Evolutionary conservation across 37 sponge, comb jelly and placozoan species (phyloP).

Genomic region (Chondrilla cf. caribensis): DNA sequence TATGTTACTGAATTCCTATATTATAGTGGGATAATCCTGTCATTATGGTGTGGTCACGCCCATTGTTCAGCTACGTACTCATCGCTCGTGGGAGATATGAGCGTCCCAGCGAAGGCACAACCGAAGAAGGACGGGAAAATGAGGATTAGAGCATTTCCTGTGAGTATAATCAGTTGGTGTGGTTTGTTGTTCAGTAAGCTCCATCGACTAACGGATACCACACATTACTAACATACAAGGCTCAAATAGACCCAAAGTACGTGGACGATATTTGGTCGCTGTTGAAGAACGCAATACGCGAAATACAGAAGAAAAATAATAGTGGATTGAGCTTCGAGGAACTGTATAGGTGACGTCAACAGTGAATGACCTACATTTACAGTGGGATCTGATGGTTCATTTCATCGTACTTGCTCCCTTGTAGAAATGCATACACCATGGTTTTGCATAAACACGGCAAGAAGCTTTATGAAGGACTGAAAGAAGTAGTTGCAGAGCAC

Average conservation of each 20-base stretch:
- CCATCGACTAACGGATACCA: too few relatives aligned
- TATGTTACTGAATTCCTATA: too few relatives aligned
- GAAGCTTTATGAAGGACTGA: slow-evolving; percentile 76
- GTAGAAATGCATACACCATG: slow-evolving; percentile 97
- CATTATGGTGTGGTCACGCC: background rate
- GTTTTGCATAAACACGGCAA: slow-evolving; percentile 98
- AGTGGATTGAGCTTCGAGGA: slow-evolving; percentile 99
- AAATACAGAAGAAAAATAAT: slow-evolving; percentile 99
- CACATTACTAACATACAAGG: slow-evolving; percentile 38
- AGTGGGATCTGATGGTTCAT: too few relatives aligned
- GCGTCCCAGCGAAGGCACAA: background rate
- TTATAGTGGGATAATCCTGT: too few relatives aligned
- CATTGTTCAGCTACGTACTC: background rate
- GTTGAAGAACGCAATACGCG: slow-evolving; percentile 92
- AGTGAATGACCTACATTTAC: background rate
- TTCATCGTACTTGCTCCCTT: background rate
- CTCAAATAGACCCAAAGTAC: slow-evolving; percentile 94
- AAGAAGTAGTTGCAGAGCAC: slow-evolving; percentile 90
- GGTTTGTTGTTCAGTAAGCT: too few relatives aligned
- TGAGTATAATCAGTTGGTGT: too few relatives aligned
- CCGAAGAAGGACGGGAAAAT: slow-evolving; percentile 88
- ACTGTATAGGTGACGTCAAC: slow-evolving; percentile 72
- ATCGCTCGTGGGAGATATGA: too few relatives aligned
- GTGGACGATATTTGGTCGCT: slow-evolving; percentile 89
- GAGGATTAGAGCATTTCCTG: slow-evolving; percentile 88